phyloP scores from a whole-genome alignment of 2,797 vertebrate genomes.

The Girardinus metallicus region DNA sequence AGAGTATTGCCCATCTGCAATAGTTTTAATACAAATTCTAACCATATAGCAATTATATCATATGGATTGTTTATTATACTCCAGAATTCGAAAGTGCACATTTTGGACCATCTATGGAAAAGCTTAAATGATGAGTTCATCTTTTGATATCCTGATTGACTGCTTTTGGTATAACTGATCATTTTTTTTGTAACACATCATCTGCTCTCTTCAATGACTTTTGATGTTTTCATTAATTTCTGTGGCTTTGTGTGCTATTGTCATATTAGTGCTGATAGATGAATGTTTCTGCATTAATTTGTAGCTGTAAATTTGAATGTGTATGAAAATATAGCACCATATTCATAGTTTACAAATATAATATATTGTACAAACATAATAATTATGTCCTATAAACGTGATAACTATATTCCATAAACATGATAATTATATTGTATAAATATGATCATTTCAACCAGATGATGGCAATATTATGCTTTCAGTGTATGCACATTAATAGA shows the following conservation, averaged over 20 bases:
- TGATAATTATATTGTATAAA: background rate
- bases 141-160: background rate
- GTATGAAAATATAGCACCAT: background rate
- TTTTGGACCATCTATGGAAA: background rate
- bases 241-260: background rate
- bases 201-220: background rate
- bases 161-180: background rate
- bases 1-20: constrained; percentile 7
- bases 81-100: background rate
- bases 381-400: background rate
- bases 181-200: background rate
- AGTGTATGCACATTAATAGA: too few species aligned
- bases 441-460: background rate
- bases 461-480: background rate
- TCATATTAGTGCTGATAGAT: background rate
- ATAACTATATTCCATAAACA: background rate
- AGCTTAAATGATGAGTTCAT: background rate
- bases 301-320: background rate
- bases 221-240: background rate
- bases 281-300: background rate
- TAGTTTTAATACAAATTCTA: background rate
- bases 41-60: background rate
- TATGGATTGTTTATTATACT: background rate
- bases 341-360: background rate
- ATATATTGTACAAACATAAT: background rate